A percentile compares a stretch with the other conserved stretches of the same genome.
Conservation (phyloP, 2,888 invertebrate species). For the Andrena hattorfiana region DNA sequence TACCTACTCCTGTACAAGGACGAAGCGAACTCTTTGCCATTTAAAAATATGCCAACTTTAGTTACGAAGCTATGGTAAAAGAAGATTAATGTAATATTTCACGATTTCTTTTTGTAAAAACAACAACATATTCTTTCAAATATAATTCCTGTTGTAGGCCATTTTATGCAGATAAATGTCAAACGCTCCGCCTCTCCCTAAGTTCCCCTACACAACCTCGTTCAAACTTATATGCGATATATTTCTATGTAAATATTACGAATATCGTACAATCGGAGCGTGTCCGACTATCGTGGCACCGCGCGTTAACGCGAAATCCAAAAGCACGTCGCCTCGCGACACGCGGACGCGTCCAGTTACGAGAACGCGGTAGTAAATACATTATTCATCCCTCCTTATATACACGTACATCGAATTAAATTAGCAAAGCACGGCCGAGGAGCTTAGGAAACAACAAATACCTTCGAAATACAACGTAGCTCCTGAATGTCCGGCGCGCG, state of each 20-base stretch:
- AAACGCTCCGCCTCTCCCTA: slow-evolving; percentile 2
- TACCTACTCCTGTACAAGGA: too few relatives aligned
- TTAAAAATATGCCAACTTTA: too few relatives aligned
- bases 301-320: slow-evolving; percentile 21
- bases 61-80: background rate
- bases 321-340: slow-evolving; percentile 60
- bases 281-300: slow-evolving; percentile 4
- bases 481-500: slow-evolving; percentile 42
- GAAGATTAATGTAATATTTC: background rate
- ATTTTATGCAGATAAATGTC: background rate
- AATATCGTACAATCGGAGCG: slow-evolving; percentile 8
- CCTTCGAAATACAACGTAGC: slow-evolving; percentile 53
- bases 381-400: slow-evolving; percentile 46
- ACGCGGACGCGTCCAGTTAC: slow-evolving; percentile 47
- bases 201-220: slow-evolving; percentile 21
- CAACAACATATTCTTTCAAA: background rate
- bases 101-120: background rate
- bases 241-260: slow-evolving; percentile 33
- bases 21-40: too few relatives aligned
- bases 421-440: slow-evolving; percentile 50
- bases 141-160: background rate
- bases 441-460: slow-evolving; percentile 58
- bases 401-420: slow-evolving; percentile 58
- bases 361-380: slow-evolving; percentile 35
- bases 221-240: slow-evolving; percentile 22